phyloP scores from a whole-genome alignment of 2,113 vertebrate species.

The Xiphorhynchus elegans region DNA sequence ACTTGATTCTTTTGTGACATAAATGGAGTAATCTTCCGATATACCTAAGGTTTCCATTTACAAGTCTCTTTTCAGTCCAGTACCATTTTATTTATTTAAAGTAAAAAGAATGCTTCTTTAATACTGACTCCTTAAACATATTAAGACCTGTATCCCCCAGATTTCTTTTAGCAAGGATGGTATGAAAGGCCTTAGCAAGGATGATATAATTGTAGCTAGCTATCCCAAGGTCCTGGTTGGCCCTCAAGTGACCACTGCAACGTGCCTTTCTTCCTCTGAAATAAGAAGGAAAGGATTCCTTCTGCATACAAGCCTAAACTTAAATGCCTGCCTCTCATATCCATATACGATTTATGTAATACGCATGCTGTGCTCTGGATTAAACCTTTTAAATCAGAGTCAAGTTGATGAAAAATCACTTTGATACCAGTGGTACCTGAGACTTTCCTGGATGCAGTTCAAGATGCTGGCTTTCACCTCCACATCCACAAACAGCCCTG shows the following conservation, averaged over 20 bases:
- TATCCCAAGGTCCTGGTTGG: background rate
- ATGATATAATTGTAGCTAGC: background rate
- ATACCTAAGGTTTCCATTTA: background rate
- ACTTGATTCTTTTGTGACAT: background rate
- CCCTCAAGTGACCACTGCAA: background rate
- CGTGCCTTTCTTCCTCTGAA: background rate
- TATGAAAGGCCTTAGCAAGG: background rate
- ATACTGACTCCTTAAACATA: background rate
- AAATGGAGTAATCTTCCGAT: background rate
- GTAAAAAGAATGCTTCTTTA: background rate
- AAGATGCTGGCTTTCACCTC: background rate
- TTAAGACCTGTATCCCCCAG: fast-evolving
- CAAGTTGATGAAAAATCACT: background rate
- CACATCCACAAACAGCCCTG: background rate
- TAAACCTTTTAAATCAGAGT: background rate
- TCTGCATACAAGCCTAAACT: background rate
- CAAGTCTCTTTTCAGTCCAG: background rate
- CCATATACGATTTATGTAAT: background rate
- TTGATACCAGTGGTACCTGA: background rate
- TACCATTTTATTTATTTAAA: background rate
- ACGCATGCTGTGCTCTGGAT: background rate
- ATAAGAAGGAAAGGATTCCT: background rate
- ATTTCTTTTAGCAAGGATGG: background rate
- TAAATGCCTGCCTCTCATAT: background rate
- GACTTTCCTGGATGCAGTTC: background rate